A percentile compares a stretch with the other conserved stretches of the same genome.
Evolutionary conservation across 1,140 invertebrate genomes (phyloP).

Genomic region (Zeugodacus cucurbitae): DNA sequence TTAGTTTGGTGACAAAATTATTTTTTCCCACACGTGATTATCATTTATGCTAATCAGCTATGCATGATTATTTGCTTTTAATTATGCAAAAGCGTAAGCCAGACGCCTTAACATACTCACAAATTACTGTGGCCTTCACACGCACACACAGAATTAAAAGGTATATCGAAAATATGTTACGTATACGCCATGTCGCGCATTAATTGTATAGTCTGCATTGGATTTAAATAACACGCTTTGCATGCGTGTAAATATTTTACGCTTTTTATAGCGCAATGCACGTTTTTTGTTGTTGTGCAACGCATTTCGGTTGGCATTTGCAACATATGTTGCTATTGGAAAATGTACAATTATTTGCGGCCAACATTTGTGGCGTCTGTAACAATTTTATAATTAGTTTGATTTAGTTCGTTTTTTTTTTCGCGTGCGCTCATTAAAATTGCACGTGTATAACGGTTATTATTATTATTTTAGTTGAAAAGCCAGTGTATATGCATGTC

Average conservation of each 20-base stretch:
- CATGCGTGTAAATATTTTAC: background rate
- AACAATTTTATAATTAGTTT: constrained; percentile 4
- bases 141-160: too few species aligned
- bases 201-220: too few species aligned
- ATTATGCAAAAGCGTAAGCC: too few species aligned
- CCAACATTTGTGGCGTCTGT: background rate
- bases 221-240: background rate
- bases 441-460: background rate
- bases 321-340: background rate
- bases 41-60: too few species aligned
- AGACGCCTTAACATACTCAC: too few species aligned
- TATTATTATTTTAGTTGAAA: background rate
- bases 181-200: background rate
- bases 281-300: too few species aligned
- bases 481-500: background rate
- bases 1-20: too few species aligned
- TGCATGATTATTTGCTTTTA: too few species aligned
- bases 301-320: background rate
- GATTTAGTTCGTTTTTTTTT: background rate
- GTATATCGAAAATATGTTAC: background rate
- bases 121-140: too few species aligned
- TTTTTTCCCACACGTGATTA: too few species aligned
- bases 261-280: background rate
- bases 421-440: background rate
- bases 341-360: background rate